Evolutionary conservation across 2,797 vertebrate genomes (phyloP).

Genomic region (Diceros bicornis): DNA sequence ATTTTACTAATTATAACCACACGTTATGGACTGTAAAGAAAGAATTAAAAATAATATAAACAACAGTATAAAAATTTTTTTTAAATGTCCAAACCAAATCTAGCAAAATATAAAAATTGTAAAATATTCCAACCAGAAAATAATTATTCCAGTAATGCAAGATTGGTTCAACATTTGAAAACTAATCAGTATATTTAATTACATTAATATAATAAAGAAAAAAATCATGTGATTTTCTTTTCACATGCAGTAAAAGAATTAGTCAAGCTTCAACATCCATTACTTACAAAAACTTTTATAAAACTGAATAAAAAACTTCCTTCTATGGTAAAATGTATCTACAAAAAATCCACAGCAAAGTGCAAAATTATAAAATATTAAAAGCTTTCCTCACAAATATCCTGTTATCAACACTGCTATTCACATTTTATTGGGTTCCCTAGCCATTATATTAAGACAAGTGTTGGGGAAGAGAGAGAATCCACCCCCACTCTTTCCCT

Average conservation of each 20-base stretch:
- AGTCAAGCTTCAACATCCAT: neutral
- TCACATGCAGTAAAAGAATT: constrained; percentile 4
- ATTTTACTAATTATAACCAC: neutral
- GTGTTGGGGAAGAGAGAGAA: too few species aligned
- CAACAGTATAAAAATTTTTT: neutral
- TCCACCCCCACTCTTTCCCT: too few species aligned
- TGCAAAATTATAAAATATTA: constrained; percentile 24
- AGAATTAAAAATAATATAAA: neutral
- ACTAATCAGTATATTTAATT: neutral
- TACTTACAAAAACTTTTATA: neutral
- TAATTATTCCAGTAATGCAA: neutral
- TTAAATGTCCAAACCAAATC: neutral
- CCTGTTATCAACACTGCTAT: neutral
- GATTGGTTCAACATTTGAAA: neutral
- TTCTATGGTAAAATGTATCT: neutral
- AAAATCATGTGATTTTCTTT: neutral
- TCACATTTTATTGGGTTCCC: neutral
- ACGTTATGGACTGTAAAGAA: neutral
- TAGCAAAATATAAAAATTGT: neutral
- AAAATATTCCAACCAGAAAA: neutral
- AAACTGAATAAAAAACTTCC: neutral
- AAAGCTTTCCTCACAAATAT: neutral
- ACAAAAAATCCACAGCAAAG: constrained; percentile 8
- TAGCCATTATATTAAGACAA: neutral
- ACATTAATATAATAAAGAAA: neutral